phyloP scores from a whole-genome alignment of 2,888 invertebrate species.

The Habroteleia sp. region DNA sequence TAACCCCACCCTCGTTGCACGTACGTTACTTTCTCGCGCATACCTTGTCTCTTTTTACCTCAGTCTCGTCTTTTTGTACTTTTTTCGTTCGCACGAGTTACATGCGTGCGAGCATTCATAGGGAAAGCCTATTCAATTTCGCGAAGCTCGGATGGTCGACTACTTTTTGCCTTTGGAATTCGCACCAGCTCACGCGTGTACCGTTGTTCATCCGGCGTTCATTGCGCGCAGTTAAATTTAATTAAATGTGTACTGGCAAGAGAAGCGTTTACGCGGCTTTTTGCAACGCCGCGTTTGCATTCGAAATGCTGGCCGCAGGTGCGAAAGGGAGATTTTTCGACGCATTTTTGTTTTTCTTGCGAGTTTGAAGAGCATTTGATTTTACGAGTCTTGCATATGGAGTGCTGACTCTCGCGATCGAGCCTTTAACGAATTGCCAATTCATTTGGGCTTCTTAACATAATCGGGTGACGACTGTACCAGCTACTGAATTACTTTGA shows the following conservation, averaged over 20 bases:
- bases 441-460: too few species aligned
- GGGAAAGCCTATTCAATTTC: slow-evolving; percentile 56
- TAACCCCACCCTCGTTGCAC: background rate
- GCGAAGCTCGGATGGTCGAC: slow-evolving; percentile 36
- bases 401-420: slow-evolving; percentile 2
- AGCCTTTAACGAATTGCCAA: slow-evolving; percentile 9
- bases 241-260: slow-evolving; percentile 43
- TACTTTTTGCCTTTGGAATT: slow-evolving; percentile 51
- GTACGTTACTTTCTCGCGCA: slow-evolving; percentile 1
- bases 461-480: too few species aligned
- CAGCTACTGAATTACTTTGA: too few species aligned
- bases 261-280: slow-evolving; percentile 32
- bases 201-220: slow-evolving; percentile 44
- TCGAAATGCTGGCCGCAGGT: slow-evolving; percentile 16
- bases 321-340: slow-evolving; percentile 38
- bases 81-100: slow-evolving; percentile 11
- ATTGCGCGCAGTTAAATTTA: slow-evolving; percentile 54
- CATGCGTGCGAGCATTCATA: slow-evolving; percentile 36
- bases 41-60: background rate
- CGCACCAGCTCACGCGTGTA: slow-evolving; percentile 34
- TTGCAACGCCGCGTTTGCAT: slow-evolving; percentile 11
- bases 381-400: slow-evolving; percentile 5
- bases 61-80: background rate
- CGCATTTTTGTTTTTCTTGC: slow-evolving; percentile 24
- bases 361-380: slow-evolving; percentile 1